phyloP scores from a whole-genome alignment of 2,797 vertebrate genomes.

The Spinibarbus caldwelli region DNA sequence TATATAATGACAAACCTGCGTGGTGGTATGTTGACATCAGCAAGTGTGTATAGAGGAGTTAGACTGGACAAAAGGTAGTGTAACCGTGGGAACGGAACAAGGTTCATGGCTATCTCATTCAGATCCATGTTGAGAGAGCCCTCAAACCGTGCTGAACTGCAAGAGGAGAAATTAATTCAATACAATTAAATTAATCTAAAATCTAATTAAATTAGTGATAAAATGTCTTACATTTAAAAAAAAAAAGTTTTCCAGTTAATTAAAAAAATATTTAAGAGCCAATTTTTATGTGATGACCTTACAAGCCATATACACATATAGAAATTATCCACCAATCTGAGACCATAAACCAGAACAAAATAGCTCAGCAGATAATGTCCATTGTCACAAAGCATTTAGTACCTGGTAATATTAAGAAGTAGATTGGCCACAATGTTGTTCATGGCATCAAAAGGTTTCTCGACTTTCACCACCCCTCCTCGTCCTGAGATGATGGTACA shows the following conservation, averaged over 20 bases:
- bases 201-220: neutral
- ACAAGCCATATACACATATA: neutral
- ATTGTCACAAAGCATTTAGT: constrained; percentile 20
- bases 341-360: neutral
- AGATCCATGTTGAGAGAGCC: constrained; percentile 98
- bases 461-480: constrained; percentile 71
- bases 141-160: constrained; percentile 94
- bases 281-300: neutral
- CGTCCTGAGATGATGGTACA: constrained; percentile 81
- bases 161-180: constrained; percentile 45
- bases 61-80: constrained; percentile 96
- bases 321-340: neutral
- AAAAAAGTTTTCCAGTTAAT: neutral
- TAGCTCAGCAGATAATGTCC: neutral
- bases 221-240: too few relatives aligned
- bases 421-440: constrained; percentile 97
- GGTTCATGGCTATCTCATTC: constrained; percentile 96
- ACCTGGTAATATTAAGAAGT: constrained; percentile 94
- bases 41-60: constrained; percentile 90
- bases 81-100: constrained; percentile 93
- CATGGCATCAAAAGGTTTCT: constrained; percentile 95
- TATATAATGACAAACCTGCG: constrained; percentile 79
- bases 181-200: neutral
- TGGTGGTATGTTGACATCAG: constrained; percentile 86
- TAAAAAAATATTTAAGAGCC: neutral